Conservation (phyloP, 2,797 vertebrate genomes). For the Eulemur albifrons region DNA sequence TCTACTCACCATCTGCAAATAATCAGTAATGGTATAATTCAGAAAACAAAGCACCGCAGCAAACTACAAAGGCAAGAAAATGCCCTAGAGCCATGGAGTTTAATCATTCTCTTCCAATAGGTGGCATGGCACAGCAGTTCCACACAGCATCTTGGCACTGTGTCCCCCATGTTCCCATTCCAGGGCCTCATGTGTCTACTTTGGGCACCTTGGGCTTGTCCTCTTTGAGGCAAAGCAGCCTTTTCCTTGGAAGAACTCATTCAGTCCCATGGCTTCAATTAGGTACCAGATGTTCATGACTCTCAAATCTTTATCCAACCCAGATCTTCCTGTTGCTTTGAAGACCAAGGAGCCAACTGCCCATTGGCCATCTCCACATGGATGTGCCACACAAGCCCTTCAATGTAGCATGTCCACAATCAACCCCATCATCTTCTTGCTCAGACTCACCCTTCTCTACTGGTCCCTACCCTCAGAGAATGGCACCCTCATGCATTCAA, state of each 20-base stretch:
- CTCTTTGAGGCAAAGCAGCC: background rate
- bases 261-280: background rate
- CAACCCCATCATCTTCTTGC: background rate
- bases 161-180: background rate
- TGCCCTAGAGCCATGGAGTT: background rate
- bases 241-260: background rate
- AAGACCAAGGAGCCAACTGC: background rate
- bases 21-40: background rate
- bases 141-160: background rate
- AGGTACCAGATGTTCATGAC: background rate
- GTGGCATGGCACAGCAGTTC: background rate
- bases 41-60: background rate
- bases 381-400: background rate
- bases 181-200: accelerated
- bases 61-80: background rate
- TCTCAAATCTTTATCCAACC: background rate
- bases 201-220: background rate
- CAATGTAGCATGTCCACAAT: background rate
- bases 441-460: background rate
- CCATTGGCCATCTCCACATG: background rate
- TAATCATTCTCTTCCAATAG: background rate
- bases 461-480: background rate
- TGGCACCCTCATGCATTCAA: background rate
- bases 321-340: background rate
- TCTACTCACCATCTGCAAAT: slow-evolving; percentile 16